phyloP scores from a whole-genome alignment of 2,797 vertebrate species.

The Chaenodraco wilsoni region DNA sequence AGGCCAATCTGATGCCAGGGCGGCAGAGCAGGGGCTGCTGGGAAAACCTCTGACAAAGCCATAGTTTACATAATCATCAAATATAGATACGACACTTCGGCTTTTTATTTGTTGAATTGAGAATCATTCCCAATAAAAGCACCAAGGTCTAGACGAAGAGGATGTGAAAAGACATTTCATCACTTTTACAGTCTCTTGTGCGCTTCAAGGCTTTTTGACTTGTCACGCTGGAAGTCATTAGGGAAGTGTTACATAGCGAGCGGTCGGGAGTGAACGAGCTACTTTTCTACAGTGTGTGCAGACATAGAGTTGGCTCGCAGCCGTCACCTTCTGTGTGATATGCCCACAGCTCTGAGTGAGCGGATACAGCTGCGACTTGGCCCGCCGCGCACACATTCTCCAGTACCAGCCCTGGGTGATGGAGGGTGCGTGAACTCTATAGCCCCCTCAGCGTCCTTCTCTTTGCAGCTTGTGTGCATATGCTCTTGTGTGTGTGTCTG shows the following conservation, averaged over 20 bases:
- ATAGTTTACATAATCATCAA: slow-evolving; percentile 43
- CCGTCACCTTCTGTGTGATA: slow-evolving; percentile 51
- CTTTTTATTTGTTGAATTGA: slow-evolving; percentile 27
- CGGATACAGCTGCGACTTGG: slow-evolving; percentile 60
- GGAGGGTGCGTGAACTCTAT: slow-evolving; percentile 62
- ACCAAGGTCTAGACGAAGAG: background rate
- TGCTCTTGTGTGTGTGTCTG: slow-evolving; percentile 16
- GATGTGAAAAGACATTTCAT: slow-evolving; percentile 39
- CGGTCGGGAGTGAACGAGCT: slow-evolving; percentile 25
- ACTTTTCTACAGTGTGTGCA: slow-evolving; percentile 35
- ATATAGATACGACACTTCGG: slow-evolving; percentile 38
- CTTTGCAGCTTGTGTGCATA: slow-evolving; percentile 31
- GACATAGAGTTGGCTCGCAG: slow-evolving; percentile 34
- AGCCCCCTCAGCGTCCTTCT: slow-evolving; percentile 49
- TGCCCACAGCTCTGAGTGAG: slow-evolving; percentile 56
- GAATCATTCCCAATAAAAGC: slow-evolving; percentile 1
- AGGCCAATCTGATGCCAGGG: slow-evolving; percentile 25
- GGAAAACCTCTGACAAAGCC: slow-evolving; percentile 25
- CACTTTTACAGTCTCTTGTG: slow-evolving; percentile 31
- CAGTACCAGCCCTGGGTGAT: slow-evolving; percentile 52
- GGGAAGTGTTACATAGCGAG: slow-evolving; percentile 44
- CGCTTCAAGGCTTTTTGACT: slow-evolving; percentile 43
- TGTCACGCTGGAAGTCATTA: slow-evolving; percentile 53
- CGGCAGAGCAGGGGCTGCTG: background rate
- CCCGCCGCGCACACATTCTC: slow-evolving; percentile 39